Base-by-base conservation (phyloP, 2,797 vertebrate species). In the Catamblyrhynchus diadema region DNA sequence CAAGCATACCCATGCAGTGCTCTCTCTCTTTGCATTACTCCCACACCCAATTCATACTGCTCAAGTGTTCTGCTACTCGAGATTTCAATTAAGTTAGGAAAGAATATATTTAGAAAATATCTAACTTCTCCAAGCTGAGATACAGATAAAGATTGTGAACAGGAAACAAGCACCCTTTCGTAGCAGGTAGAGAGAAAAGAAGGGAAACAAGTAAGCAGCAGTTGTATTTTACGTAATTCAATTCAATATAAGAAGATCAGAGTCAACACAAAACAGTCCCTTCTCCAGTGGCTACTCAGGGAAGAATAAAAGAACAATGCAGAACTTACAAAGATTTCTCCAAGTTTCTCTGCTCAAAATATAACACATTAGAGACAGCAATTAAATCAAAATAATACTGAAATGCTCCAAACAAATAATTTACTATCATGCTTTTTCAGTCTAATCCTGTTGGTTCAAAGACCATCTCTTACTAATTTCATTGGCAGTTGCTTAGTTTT, bases 41-140 rank as follows among this genome's bases (percentile, higher is more conserved):
- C 7, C 21, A 23, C 41, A 47, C 1, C 0, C 4, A 42, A 12
- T 25, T 61, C 27, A 30, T 8, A n/a, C 4, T 12, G 42, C 45
- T 66, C 8, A 64, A 53, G 33, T 8, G 14, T 51, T 75, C 44
- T 66, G 33, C 64, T 39, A 42, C 8, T 61, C 8, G 5, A 53
- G 21, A 67, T 44, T 88, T 67, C 37, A 83, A 66, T 4, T 21
- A 67, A 21, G 3, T 41, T 61, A 54, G 37, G 8, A 48, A 70
- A 41, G 5, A 60, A 3, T 30, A 17, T 23, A 28, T 73, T 82
- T 32, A 4, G 19, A 48, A 57, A 82, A 77, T 14, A 65, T 3
- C 13, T 28, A 35, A 56, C 9, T 62, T 77, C 84, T 61, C 19
- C 48, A 61, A 62, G 12, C 6, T 51, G 54, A 69, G 39, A 69